Evolutionary conservation across 2,113 vertebrate species (phyloP).

Genomic region (Pituophis catenifer): DNA sequence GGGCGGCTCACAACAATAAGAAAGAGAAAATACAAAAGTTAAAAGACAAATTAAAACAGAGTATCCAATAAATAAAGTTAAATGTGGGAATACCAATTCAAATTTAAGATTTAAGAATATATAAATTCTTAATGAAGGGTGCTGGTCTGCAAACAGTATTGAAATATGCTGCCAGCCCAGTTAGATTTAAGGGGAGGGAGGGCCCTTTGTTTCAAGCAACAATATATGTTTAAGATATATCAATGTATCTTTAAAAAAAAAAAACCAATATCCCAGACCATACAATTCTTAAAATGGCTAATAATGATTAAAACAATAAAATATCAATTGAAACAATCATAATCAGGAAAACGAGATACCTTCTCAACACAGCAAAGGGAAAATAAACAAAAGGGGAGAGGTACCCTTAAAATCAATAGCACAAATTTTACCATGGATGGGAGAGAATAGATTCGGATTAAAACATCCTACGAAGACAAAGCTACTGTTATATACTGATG

Average conservation of each 20-base stretch:
- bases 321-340: neutral
- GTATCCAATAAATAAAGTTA: no score
- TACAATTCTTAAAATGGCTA: neutral
- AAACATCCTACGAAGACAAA: neutral
- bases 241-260: neutral
- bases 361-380: neutral
- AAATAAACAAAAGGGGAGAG: neutral
- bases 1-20: no score
- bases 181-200: neutral
- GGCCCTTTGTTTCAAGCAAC: neutral
- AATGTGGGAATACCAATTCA: no score
- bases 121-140: neutral
- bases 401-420: neutral
- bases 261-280: neutral
- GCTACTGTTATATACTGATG: neutral
- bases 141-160: neutral
- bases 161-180: neutral
- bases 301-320: neutral
- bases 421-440: neutral
- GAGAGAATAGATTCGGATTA: neutral
- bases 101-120: no score
- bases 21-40: no score
- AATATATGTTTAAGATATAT: neutral
- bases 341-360: neutral
- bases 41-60: no score